Evolutionary conservation across 2,113 vertebrate species (phyloP).

Genomic region (Penelope pileata): DNA sequence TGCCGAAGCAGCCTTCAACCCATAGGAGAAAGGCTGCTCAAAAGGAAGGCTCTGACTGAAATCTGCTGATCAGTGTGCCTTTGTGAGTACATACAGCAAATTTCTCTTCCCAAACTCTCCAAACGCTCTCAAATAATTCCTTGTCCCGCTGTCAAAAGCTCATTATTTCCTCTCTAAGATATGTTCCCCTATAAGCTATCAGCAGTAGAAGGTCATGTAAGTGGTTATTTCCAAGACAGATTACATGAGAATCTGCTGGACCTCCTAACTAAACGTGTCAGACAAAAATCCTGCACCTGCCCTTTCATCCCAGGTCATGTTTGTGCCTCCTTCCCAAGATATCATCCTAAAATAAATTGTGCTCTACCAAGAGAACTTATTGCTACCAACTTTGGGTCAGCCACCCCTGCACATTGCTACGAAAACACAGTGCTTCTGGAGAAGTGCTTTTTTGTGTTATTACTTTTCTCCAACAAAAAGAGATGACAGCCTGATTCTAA

Average conservation of each 20-base stretch:
- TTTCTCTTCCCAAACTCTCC: not conserved
- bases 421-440: not conserved
- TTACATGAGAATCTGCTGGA: not conserved
- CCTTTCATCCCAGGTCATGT: not conserved
- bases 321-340: not conserved
- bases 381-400: not conserved
- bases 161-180: not conserved
- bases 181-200: not conserved
- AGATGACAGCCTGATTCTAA: not conserved
- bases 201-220: not conserved
- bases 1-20: not conserved
- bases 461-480: not conserved
- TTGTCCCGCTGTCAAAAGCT: not conserved
- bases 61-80: not conserved
- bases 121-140: constrained; percentile 9
- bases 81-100: not conserved
- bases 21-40: not conserved
- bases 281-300: not conserved
- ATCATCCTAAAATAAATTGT: not conserved
- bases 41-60: not conserved
- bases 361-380: not conserved
- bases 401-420: not conserved
- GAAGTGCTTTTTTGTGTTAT: not conserved
- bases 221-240: not conserved
- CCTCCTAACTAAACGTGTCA: not conserved